Base-by-base conservation (phyloP, 2,113 vertebrate genomes). In the Lucifuga dentata region DNA sequence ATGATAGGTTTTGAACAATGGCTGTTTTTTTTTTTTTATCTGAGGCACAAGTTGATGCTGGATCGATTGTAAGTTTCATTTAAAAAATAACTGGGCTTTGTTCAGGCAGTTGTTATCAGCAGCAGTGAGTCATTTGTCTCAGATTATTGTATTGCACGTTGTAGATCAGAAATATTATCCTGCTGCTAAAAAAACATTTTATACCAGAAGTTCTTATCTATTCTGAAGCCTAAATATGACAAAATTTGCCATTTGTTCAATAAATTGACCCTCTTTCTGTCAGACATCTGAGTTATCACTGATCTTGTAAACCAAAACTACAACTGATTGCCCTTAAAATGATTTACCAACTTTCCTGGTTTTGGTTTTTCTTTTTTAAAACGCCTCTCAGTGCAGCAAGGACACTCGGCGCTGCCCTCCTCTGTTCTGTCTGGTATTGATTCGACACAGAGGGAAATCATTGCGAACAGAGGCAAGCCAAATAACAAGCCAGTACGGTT, bases 371-470 rank as follows among this genome's bases (percentile, higher is more conserved):
- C 35, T 71, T 80, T 75, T 78, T 68, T 19, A 35, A 39, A 70
- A 29, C 5, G 19, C 44, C 68, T 73, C 11, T 62, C 55, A 52
- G 48, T 68, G 65, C 60, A 73, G 72, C 53, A 78, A 84, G 73
- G 68, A 86, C 74, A 84, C 74, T 68, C 74, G 79, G 68, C 63
- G 48, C 23, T 61, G 39, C 45, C 70, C 53, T 50, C 57, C 65
- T 73, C 21, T 59, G 48, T 60, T 78, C 52, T 24, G 58, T 72
- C 72, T 81, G 51, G 49, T 75, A 88, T 90, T 81, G 88, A 88
- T 84, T 68, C 68, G 41, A 80, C 6, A 40, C 60, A 26, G 67
- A 68, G 56, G 51, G 57, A 77, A 88, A 86, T 88, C 81, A 78
- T 53, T 85, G 72, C 73, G 74, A 81, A 71, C 75, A 85, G 72